Conservation (phyloP, 2,113 vertebrate genomes). For the Gopherus evgoodei region DNA sequence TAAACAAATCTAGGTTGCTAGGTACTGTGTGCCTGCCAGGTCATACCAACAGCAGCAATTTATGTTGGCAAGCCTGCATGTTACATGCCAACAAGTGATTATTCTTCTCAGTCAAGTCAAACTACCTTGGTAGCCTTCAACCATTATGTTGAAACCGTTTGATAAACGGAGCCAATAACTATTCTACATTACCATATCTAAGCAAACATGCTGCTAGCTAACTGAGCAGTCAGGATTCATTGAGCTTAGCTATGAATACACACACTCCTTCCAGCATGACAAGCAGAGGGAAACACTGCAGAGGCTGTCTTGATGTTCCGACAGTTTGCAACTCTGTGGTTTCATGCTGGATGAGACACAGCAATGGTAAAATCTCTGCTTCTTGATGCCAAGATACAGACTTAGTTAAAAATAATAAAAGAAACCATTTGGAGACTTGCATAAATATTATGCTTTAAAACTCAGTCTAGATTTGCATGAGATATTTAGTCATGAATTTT, state of each 20-base stretch:
- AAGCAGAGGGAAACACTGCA: neutral
- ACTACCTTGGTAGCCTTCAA: neutral
- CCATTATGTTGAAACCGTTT: neutral
- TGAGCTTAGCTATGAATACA: neutral
- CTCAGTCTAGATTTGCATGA: neutral
- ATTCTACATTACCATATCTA: neutral
- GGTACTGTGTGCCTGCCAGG: neutral
- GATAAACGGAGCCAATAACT: neutral
- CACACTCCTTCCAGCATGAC: neutral
- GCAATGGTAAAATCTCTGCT: neutral
- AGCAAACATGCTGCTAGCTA: neutral
- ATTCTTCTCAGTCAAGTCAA: neutral
- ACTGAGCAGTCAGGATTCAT: rapidly evolving
- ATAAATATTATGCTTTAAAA: neutral
- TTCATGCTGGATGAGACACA: neutral
- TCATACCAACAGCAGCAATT: neutral
- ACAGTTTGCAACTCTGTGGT: neutral
- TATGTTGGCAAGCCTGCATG: neutral
- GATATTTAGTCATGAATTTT: neutral
- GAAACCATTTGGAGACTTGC: neutral
- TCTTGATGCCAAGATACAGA: neutral
- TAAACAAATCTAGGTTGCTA: slow-evolving; percentile 1
- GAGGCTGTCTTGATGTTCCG: neutral
- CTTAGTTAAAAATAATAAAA: neutral
- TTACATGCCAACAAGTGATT: neutral